Base-by-base conservation (phyloP, 2,797 vertebrate genomes). In the Lepus oiostolus region DNA sequence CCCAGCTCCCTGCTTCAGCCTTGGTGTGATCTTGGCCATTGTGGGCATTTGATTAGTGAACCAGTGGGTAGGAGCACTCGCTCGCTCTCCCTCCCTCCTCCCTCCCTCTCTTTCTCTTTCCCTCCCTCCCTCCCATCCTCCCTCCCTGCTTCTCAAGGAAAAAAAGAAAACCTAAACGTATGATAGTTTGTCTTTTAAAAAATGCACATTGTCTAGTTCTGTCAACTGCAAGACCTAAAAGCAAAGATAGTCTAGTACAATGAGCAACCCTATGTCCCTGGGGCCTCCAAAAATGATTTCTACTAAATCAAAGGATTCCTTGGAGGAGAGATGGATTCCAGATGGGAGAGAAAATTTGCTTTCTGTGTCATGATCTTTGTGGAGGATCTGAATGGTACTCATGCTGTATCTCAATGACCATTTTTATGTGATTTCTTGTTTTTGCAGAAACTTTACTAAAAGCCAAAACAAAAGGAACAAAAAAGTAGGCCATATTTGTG, bases 401-500 rank as follows among this genome's bases (percentile, higher is more conserved):
- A 42, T 19, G 2, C 65, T 62, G n/a, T 76, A 60, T 65, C 83
- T 91, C 35, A 74, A 32, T 52, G 10, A 17, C 26, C 84, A 65
- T 76, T 95, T 85, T 52, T 79, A 62, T 42, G 16, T 84, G 17
- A 14, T 74, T 79, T 89, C n/a, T 42, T 82, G 4, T 52, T 35
- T 91, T 91, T 62, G 22, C 67, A 58, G 28, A 89, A 96, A 80
- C 24, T 47, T 47, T 47, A 47, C 12, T n/a, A 63, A 86, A 86
- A 89, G 50, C 74, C 82, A 70, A 96, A 95, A 83, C 42, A 87
- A 89, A 75, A 88, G 72, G 82, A 82, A 84, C 32, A 77, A 22
- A 62, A 50, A 32, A 52, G n/a, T 14, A 88, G 85, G 83, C 16
- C 86, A 1, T 81, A 82, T 91, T 89, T 95, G 42, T 30, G 22